Evolutionary conservation across 2,888 invertebrate genomes (phyloP).

Genomic region (Nomada ferruginata): DNA sequence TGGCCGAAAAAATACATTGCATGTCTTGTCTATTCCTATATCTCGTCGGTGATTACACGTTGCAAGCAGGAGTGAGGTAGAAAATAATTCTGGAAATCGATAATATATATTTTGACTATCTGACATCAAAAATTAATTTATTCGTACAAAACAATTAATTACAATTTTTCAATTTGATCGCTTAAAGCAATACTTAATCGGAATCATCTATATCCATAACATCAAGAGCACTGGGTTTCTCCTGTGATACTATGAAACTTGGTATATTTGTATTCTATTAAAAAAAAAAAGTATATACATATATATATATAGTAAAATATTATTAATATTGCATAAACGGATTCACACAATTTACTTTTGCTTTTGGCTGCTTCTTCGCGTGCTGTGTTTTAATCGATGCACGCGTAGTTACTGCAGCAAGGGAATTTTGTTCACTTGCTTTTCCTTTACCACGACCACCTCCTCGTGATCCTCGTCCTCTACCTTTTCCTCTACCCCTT

Average conservation of each 20-base stretch:
- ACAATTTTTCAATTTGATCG: neutral
- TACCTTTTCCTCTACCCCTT: constrained; percentile 40
- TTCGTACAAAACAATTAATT: constrained; percentile 12
- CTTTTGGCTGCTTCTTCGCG: neutral
- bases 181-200: constrained; percentile 24
- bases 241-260: neutral
- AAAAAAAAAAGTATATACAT: neutral
- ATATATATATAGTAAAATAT: constrained; percentile 1
- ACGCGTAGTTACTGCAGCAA: neutral
- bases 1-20: too few relatives aligned
- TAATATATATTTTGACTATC: too few relatives aligned
- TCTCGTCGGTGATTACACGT: too few relatives aligned
- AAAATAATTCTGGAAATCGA: neutral
- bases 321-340: neutral
- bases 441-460: constrained; percentile 32
- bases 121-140: constrained; percentile 25
- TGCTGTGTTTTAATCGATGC: neutral
- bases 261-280: constrained; percentile 8
- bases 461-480: constrained; percentile 48
- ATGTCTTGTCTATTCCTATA: too few relatives aligned
- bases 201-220: constrained; percentile 11
- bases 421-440: neutral
- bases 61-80: neutral
- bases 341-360: constrained; percentile 15
- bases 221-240: neutral